Conservation (phyloP, 2,888 invertebrate genomes). For the Onthophagus sagittarius region DNA sequence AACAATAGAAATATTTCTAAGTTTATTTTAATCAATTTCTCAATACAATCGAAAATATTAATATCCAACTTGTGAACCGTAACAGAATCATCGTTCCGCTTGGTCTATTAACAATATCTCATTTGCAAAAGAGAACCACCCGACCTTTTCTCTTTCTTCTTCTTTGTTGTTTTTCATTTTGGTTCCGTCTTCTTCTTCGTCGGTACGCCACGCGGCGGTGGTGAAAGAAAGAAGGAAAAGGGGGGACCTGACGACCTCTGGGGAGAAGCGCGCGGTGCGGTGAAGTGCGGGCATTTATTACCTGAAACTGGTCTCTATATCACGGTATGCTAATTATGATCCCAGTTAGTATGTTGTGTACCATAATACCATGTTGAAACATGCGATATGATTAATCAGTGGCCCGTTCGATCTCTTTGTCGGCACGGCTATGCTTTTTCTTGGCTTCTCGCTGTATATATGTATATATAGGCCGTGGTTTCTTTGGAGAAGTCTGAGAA, state of each 20-base stretch:
- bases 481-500: background rate
- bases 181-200: background rate
- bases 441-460: constrained; percentile 15
- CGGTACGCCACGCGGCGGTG: background rate
- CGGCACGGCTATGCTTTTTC: constrained; percentile 34
- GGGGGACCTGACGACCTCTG: background rate
- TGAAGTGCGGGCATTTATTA: constrained; percentile 24
- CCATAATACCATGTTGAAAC: constrained; percentile 36
- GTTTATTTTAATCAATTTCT: background rate
- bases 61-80: background rate
- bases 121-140: background rate
- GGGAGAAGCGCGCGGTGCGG: background rate
- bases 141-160: background rate
- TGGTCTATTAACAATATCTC: background rate
- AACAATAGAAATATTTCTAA: too few species aligned
- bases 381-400: constrained; percentile 51
- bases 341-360: constrained; percentile 24
- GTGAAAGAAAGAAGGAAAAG: background rate
- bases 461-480: constrained; percentile 13
- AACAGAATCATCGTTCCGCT: background rate
- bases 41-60: background rate
- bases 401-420: constrained; percentile 42
- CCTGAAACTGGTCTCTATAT: constrained; percentile 31
- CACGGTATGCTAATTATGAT: constrained; percentile 30
- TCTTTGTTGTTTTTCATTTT: background rate